Conservation (phyloP, 2,888 invertebrate species). For the Malthinus seriepunctatus region DNA sequence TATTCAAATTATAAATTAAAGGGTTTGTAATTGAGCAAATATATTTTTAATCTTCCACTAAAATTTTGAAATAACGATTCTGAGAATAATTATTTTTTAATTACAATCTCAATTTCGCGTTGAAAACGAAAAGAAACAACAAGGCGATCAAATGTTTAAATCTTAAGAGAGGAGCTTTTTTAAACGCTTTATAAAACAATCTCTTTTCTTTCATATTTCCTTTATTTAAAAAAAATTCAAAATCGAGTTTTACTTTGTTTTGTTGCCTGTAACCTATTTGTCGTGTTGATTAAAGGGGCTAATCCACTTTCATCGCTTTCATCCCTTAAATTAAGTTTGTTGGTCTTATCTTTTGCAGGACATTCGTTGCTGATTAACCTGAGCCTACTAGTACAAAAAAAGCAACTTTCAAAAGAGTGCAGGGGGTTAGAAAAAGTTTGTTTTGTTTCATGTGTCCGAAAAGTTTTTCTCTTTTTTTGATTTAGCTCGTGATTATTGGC, state of each 20-base stretch:
- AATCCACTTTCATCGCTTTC: slow-evolving; percentile 28
- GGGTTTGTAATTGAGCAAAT: too few species aligned
- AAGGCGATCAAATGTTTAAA: neutral
- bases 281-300: slow-evolving; percentile 27
- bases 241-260: slow-evolving; percentile 15
- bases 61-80: too few species aligned
- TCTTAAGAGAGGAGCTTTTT: neutral
- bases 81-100: too few species aligned
- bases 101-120: too few species aligned
- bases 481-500: neutral
- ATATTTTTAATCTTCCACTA: too few species aligned
- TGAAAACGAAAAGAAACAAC: neutral
- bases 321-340: slow-evolving; percentile 30
- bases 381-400: slow-evolving; percentile 17
- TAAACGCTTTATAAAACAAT: neutral
- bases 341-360: slow-evolving; percentile 26
- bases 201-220: slow-evolving; percentile 1
- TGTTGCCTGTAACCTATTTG: slow-evolving; percentile 20
- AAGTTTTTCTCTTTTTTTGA: slow-evolving; percentile 4
- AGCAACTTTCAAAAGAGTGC: slow-evolving; percentile 14
- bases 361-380: slow-evolving; percentile 29
- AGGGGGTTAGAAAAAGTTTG: slow-evolving; percentile 14
- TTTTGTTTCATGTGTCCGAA: slow-evolving; percentile 10
- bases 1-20: too few species aligned
- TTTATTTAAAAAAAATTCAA: slow-evolving; percentile 9